A percentile compares a stretch with the other conserved stretches of the same genome.
Conservation (phyloP, 2,797 vertebrate genomes). For the Microctenopoma stevenorrisi region DNA sequence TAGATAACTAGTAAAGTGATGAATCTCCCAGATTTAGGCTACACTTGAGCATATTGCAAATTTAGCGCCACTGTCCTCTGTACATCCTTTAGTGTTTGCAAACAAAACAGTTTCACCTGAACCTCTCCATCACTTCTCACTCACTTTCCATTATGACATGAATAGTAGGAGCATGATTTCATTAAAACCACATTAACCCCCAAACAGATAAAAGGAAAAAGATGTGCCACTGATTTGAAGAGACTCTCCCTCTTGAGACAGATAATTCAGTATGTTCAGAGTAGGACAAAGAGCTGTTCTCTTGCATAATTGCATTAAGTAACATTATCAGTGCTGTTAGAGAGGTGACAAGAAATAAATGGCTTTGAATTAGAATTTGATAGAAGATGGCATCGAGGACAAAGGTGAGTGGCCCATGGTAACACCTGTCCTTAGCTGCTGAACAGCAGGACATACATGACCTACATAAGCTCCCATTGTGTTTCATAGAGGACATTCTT, state of each 20-base stretch:
- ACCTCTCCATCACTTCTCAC: slow-evolving; percentile 36
- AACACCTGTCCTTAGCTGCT: slow-evolving; percentile 29
- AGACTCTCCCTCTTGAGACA: slow-evolving; percentile 22
- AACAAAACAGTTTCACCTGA: slow-evolving; percentile 35
- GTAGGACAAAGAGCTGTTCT: slow-evolving; percentile 42
- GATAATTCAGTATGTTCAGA: slow-evolving; percentile 58
- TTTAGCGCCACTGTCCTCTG: slow-evolving; percentile 1
- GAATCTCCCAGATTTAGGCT: slow-evolving; percentile 1
- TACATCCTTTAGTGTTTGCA: slow-evolving; percentile 12
- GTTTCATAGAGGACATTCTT: slow-evolving; percentile 13
- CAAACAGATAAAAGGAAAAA: slow-evolving; percentile 27
- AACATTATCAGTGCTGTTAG: slow-evolving; percentile 44
- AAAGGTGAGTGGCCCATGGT: slow-evolving; percentile 25
- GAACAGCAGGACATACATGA: slow-evolving; percentile 45
- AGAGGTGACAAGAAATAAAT: slow-evolving; percentile 47
- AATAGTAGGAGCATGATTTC: slow-evolving; percentile 51
- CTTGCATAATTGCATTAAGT: slow-evolving; percentile 65
- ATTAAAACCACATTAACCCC: slow-evolving; percentile 64
- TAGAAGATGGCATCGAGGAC: slow-evolving; percentile 36
- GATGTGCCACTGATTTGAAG: slow-evolving; percentile 35
- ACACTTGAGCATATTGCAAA: slow-evolving; percentile 6
- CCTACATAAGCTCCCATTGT: slow-evolving; percentile 26
- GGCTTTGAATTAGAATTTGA: slow-evolving; percentile 50
- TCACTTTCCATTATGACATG: slow-evolving; percentile 37
- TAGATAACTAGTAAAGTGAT: slow-evolving; percentile 35